A percentile compares a stretch with the other conserved stretches of the same genome.
phyloP scores from a whole-genome alignment of 2,113 vertebrate species.

The Anarhynchus alexandrinus region DNA sequence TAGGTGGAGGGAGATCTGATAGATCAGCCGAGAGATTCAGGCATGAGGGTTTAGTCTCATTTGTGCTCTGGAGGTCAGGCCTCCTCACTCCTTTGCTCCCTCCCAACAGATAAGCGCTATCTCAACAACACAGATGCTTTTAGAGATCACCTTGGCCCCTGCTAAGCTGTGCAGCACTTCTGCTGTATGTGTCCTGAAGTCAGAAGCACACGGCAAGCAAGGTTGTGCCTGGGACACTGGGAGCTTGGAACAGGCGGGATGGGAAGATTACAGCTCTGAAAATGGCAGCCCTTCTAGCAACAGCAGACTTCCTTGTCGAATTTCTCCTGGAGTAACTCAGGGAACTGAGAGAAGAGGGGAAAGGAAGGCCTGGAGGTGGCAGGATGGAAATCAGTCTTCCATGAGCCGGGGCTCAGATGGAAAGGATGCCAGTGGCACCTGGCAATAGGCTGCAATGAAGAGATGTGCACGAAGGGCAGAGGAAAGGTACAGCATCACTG shows the following conservation, averaged over 20 bases:
- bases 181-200: background rate
- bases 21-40: background rate
- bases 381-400: background rate
- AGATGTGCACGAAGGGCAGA: rapidly evolving
- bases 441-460: background rate
- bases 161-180: background rate
- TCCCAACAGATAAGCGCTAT: constrained; percentile 2
- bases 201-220: background rate
- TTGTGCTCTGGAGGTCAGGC: background rate
- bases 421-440: background rate
- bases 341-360: background rate
- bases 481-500: background rate
- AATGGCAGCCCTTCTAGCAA: background rate
- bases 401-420: background rate
- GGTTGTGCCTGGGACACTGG: background rate
- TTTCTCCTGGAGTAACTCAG: background rate
- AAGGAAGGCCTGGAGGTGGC: background rate
- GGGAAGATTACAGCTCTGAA: background rate
- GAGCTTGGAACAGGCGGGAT: background rate
- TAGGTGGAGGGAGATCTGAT: background rate
- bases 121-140: constrained; percentile 22
- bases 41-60: background rate
- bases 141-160: constrained; percentile 2
- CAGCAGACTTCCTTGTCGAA: background rate
- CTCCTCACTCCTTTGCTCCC: background rate